Base-by-base conservation (phyloP, 2,888 invertebrate species). In the Drosophila prolongata region DNA sequence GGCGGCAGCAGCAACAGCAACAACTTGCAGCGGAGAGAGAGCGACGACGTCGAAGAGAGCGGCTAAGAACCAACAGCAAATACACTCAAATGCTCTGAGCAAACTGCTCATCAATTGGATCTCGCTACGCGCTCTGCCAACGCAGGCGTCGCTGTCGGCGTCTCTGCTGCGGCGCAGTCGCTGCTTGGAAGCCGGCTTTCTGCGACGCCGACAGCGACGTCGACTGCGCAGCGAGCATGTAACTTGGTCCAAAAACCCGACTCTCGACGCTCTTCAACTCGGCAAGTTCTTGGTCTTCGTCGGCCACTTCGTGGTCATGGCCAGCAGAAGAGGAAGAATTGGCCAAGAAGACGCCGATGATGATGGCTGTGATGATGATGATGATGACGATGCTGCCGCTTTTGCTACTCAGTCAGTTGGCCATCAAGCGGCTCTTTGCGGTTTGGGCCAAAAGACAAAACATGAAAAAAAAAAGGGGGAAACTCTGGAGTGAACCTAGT, bases 401-500 rank as follows among this genome's bases (percentile, higher is more conserved):
- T 61, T 65, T 70, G 75, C 74, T 81, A 69, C 67, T 68, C 82
- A 85, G 82, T 83, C 73, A 78, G 83, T 85, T 82, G 90, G 80
- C 80, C 90, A 89, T 78, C 71, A 81, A 81, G 87, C 82, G 80
- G 78, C 78, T 83, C 78, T 84, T 79, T 86, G 87, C 80, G 80
- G 87, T 89, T 78, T 70, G 57, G 38, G 64, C 56, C 66, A 68
- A 70, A 67, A 59, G 14, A 11, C 2, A 9, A 34, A 11, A 6
- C 14, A 3, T 24, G 24, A 49, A 16, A 61, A 70, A 69, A 69
- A 16, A 57, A 6, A 11, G 6, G 13, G 3, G 11, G 16, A 11
- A 19, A 19, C 16, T 16, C 49, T 35, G 49, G 16, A 35, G 49
- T 35, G 14, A 47, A 16, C 53, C 30, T 3, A 55, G 58, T 58